Evolutionary conservation across 2,888 invertebrate species (phyloP).

Genomic region (Dasysyrphus albostriatus): DNA sequence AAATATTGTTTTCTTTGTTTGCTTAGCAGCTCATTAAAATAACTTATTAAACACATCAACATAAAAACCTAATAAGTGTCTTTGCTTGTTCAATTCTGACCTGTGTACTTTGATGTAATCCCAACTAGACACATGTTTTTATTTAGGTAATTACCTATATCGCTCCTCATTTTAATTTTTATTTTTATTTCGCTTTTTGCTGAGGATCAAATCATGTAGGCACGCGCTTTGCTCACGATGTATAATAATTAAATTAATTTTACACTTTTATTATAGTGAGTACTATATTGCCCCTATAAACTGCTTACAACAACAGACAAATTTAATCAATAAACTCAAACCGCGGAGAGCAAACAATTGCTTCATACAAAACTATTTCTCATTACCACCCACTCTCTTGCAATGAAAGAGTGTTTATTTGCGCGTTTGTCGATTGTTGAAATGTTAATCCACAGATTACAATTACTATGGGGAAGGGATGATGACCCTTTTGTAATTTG

Average conservation of each 20-base stretch:
- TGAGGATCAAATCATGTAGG: background rate
- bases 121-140: background rate
- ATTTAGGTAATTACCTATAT: background rate
- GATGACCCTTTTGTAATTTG: conserved; percentile 20
- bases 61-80: too few species aligned
- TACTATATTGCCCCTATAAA: background rate
- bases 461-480: conserved; percentile 39
- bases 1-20: background rate
- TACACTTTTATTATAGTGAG: background rate
- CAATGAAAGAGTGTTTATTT: background rate
- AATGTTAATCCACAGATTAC: conserved; percentile 55
- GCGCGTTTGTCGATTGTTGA: conserved; percentile 32
- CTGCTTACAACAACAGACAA: background rate
- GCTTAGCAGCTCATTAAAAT: background rate
- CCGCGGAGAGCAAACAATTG: background rate
- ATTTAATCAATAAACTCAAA: conserved; percentile 15
- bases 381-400: background rate
- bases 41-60: background rate
- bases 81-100: background rate
- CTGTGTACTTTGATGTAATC: background rate
- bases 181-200: background rate
- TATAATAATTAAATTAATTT: conserved; percentile 18
- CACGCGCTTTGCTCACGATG: conserved; percentile 1
- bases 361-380: background rate
- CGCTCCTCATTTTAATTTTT: background rate